Conservation (phyloP, 2,888 invertebrate genomes). For the Spilosoma lubricipeda region DNA sequence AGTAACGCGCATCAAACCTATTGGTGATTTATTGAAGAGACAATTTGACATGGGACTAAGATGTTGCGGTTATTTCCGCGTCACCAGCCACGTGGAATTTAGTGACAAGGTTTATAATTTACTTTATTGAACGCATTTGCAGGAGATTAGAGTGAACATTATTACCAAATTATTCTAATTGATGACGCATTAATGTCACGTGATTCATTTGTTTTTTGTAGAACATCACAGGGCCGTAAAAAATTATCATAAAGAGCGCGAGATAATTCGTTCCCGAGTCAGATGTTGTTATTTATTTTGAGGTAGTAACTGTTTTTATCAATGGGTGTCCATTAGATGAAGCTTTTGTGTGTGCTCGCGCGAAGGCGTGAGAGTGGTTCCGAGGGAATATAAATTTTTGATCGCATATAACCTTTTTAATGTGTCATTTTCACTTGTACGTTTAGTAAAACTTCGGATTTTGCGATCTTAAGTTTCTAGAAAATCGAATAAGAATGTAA, state of each 20-base stretch:
- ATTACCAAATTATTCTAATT: conserved; percentile 49
- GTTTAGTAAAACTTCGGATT: conserved; percentile 23
- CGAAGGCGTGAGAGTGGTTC: conserved; percentile 63
- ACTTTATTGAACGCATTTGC: conserved; percentile 44
- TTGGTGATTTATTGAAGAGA: conserved; percentile 70
- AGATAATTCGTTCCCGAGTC: conserved; percentile 58
- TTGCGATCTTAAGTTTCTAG: conserved; percentile 3
- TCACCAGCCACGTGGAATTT: conserved; percentile 66
- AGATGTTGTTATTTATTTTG: conserved; percentile 67
- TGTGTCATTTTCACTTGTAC: conserved; percentile 36
- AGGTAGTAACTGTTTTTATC: conserved; percentile 75
- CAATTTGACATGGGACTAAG: conserved; percentile 72
- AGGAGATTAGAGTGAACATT: conserved; percentile 38
- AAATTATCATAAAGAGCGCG: conserved; percentile 61
- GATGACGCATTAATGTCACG: conserved; percentile 48
- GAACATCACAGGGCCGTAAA: conserved; percentile 41
- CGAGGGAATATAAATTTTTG: conserved; percentile 56
- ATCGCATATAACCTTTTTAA: conserved; percentile 56
- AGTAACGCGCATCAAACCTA: conserved; percentile 68
- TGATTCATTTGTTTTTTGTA: conserved; percentile 51
- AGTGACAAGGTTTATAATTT: conserved; percentile 54
- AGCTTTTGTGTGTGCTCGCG: conserved; percentile 57
- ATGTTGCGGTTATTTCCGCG: conserved; percentile 70
- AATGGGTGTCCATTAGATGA: conserved; percentile 64
- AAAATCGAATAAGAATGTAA: not conserved